Evolutionary conservation across 2,113 vertebrate species (phyloP).

Genomic region (Dendropsophus ebraccatus): DNA sequence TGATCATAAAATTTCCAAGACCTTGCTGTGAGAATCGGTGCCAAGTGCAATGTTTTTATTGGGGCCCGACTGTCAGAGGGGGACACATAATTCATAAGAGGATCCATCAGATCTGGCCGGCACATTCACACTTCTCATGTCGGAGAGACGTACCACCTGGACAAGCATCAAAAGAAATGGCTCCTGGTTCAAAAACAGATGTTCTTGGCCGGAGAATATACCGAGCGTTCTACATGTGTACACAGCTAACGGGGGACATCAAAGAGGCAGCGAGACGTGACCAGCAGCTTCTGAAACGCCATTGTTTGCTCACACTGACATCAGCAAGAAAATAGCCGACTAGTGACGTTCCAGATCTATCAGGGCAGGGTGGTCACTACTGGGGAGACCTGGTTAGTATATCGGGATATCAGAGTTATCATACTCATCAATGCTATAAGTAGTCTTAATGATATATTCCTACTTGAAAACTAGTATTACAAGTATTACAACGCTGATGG

Average conservation of each 20-base stretch:
- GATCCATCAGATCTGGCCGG: slow-evolving; percentile 51
- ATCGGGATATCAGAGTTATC: neutral
- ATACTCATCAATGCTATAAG: neutral
- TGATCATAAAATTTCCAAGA: slow-evolving; percentile 2
- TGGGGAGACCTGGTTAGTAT: neutral
- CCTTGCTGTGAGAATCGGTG: neutral
- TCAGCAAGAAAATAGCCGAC: neutral
- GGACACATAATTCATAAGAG: slow-evolving; percentile 52
- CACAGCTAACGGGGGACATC: slow-evolving; percentile 33
- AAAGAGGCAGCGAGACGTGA: slow-evolving; percentile 21
- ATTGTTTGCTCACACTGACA: slow-evolving; percentile 35
- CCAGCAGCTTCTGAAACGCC: neutral
- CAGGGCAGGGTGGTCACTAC: neutral
- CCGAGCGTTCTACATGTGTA: slow-evolving; percentile 36
- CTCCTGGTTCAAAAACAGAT: slow-evolving; percentile 55
- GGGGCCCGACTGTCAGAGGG: slow-evolving; percentile 45
- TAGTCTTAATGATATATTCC: too few species aligned
- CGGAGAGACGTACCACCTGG: slow-evolving; percentile 53
- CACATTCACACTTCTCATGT: slow-evolving; percentile 51
- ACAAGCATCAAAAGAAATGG: slow-evolving; percentile 50
- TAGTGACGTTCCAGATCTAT: neutral
- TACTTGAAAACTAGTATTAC: too few species aligned
- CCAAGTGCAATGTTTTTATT: slow-evolving; percentile 53
- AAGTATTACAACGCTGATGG: too few species aligned
- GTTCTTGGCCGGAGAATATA: slow-evolving; percentile 54